Evolutionary conservation across 2,888 invertebrate species (phyloP), one percentile per base, ranked within the genome.

Genomic region (Bimastos eiseni): DNA sequence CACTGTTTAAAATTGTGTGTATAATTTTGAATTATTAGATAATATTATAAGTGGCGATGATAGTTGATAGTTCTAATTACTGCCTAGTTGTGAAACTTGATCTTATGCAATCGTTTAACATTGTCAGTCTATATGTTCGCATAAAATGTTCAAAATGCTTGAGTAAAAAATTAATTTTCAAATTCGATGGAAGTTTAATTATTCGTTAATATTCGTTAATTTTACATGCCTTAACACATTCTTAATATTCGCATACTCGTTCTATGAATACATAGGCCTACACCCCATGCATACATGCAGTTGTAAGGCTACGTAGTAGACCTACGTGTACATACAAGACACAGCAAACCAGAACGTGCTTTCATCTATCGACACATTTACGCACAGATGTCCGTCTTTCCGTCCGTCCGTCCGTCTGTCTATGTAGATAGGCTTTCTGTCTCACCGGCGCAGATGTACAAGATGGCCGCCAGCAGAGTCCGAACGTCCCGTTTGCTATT

Each of bases 391-490:
- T 41, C 15, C 41, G 15, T 41, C 41, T 15, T 3, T 86, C 36
- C 24, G 37, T 88, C 88, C 24, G 1, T 88, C 34, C 11, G 24
- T 88, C 88, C 24, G 11, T 33, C 8, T 30, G 37, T 86, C 34
- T 33, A 13, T 86, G 86, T 88, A 11, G 11, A 38, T 37, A 37
- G 8, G 24, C 24, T 38, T 38, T 30, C 36, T 89, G 41, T 33
- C 41, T 89, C 21, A 94, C 94, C 94, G 90, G 94, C 93, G 36
- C 94, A 92, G 13, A 94, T 94, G 90, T 93, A 94, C 38, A 94
- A 93, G 15, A 94, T 94, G 88, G 94, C 94, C 33, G 94, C 94
- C 19, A 94, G 89, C 4, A 94, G 93, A 0, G 94, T 94, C 90
- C 93, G 94, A 90, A 93, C 93, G 92, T 94, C 94, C 70, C 93